Evolutionary conservation across 2,113 vertebrate genomes (phyloP), one percentile per base, ranked within the genome.

Genomic region (Melanocharis versteri): DNA sequence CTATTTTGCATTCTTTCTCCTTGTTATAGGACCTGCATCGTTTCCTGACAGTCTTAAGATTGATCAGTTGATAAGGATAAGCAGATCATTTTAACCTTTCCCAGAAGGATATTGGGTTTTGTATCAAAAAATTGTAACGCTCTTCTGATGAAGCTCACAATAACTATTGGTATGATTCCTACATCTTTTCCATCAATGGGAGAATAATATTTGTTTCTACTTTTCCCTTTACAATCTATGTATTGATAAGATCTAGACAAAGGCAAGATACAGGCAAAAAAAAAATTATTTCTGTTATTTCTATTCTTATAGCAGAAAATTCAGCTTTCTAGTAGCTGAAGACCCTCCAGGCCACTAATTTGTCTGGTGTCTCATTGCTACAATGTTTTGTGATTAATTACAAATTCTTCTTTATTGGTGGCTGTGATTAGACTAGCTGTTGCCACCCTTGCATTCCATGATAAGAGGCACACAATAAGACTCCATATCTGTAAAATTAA

Each of bases 321-420:
- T 45, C 31, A 72, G 12, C 48, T 48, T 90, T 60, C 17, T 35
- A 56, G 35, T 73, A 87, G 51, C 33, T 89, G 80, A 66, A 95
- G 45, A 71, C 47, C 22, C 57, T 76, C n/a, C 44, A 95, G 44
- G 12, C 9, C 76, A 87, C 61, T 85, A 87, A 79, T 89, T 91
- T 64, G 10, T 76, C 57, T 76, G 31, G 13, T 76, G 91, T 87
- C 61, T 82, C 40, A 68, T 60, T 76, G n/a, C 79, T 80, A 35
- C 50, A 92, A 35, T 44, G n/a, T 90, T 93, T 90, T 90, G 35
- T 62, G 47, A 40, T 79, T 91, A 90, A 87, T 79, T 84, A 85
- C 17, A 82, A 51, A 31, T 82, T 81, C 26, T 50, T 73, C 33
- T 79, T 42, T 82, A 51, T 47, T 66, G 39, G 33, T 87, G 33